phyloP scores from a whole-genome alignment of 2,113 vertebrate genomes.

The Gymnogyps californianus region DNA sequence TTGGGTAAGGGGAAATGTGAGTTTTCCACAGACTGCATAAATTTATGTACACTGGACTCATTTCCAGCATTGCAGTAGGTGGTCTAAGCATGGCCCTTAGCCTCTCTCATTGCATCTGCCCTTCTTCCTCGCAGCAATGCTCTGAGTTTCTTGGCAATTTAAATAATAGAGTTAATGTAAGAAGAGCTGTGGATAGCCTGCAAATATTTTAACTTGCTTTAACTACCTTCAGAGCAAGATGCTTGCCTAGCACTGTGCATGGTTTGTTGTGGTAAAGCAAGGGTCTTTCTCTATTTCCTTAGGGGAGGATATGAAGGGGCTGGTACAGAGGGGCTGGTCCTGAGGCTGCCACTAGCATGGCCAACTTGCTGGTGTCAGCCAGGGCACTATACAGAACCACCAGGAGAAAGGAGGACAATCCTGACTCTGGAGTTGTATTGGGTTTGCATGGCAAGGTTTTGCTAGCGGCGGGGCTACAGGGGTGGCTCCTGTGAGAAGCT shows the following conservation, averaged over 20 bases:
- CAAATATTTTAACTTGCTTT: not conserved
- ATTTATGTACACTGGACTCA: not conserved
- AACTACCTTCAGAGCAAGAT: not conserved
- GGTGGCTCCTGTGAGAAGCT: no score
- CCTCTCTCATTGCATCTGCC: not conserved
- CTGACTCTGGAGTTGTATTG: no score
- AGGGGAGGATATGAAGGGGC: no score
- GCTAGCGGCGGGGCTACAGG: no score
- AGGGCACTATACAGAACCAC: fast-evolving
- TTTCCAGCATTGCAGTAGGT: not conserved
- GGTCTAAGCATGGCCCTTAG: not conserved
- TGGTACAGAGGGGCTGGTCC: not conserved
- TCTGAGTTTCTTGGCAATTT: not conserved
- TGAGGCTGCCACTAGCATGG: not conserved
- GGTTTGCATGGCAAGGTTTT: no score
- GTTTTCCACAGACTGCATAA: not conserved
- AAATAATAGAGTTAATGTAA: not conserved
- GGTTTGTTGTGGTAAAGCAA: not conserved
- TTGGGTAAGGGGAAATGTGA: not conserved
- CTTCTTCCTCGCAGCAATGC: not conserved
- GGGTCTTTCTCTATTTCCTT: not conserved
- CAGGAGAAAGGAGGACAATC: not conserved
- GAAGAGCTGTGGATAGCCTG: not conserved
- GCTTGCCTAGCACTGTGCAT: not conserved
- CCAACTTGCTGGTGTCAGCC: not conserved